phyloP scores from a whole-genome alignment of 2,888 invertebrate genomes.

The Cheilosia pagana region DNA sequence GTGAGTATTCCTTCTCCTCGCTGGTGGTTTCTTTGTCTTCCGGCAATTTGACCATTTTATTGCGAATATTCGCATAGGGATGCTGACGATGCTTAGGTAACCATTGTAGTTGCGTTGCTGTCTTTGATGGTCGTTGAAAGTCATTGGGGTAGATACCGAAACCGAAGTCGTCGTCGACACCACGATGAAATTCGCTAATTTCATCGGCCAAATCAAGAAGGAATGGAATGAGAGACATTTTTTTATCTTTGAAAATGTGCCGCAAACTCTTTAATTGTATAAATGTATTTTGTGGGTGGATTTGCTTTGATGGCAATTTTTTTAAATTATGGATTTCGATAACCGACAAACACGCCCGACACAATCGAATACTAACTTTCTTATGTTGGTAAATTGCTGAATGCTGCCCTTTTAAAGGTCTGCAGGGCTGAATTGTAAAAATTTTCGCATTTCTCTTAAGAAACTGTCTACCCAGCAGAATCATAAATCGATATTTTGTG shows the following conservation, averaged over 20 bases:
- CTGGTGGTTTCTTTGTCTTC: constrained; percentile 83
- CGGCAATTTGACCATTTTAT: constrained; percentile 83
- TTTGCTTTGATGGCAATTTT: constrained; percentile 35
- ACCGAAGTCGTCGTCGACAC: constrained; percentile 77
- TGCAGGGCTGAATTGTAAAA: constrained; percentile 78
- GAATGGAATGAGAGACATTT: constrained; percentile 79
- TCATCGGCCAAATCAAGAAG: constrained; percentile 79
- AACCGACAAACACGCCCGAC: constrained; percentile 76
- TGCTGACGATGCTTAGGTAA: constrained; percentile 70
- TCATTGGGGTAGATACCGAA: constrained; percentile 75
- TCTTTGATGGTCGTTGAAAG: constrained; percentile 68
- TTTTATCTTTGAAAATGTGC: constrained; percentile 46
- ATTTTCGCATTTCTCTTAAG: constrained; percentile 67
- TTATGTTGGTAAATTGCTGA: constrained; percentile 77
- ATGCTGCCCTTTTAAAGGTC: constrained; percentile 78
- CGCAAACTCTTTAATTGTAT: neutral
- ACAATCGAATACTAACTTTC: constrained; percentile 77
- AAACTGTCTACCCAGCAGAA: constrained; percentile 63
- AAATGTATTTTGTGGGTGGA: constrained; percentile 7
- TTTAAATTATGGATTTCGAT: constrained; percentile 35
- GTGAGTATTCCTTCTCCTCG: constrained; percentile 82
- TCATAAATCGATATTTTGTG: constrained; percentile 36
- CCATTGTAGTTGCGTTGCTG: constrained; percentile 65
- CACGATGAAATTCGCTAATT: constrained; percentile 76
- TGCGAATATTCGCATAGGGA: constrained; percentile 78